A percentile compares a stretch with the other conserved stretches of the same genome.
Conservation (phyloP, 1,140 invertebrate genomes). For the Sesamia nonagrioides region DNA sequence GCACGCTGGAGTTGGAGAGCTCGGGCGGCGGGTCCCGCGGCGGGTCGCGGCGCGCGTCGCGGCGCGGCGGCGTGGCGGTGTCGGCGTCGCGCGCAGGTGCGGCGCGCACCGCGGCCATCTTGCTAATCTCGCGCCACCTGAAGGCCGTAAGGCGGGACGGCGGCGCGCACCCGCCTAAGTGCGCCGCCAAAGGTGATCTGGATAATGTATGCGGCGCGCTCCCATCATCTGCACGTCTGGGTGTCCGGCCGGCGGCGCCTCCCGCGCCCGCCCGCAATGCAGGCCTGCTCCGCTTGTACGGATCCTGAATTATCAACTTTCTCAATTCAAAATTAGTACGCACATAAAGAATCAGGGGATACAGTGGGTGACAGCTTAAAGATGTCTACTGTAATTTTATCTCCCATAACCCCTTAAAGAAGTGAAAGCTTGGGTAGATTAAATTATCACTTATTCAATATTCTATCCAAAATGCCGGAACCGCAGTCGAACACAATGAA, state of each 20-base stretch:
- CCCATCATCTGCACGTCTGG: constrained; percentile 87
- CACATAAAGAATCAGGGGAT: background rate
- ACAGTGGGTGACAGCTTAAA: background rate
- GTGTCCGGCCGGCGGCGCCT: constrained; percentile 74
- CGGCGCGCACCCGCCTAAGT: constrained; percentile 85
- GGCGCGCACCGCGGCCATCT: constrained; percentile 95
- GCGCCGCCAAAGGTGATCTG: constrained; percentile 87
- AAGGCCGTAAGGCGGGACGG: constrained; percentile 86
- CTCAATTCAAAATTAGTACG: background rate
- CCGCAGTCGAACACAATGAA: background rate
- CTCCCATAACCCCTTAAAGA: no score
- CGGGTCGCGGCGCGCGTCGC: constrained; percentile 88
- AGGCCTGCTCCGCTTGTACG: background rate
- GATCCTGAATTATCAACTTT: background rate
- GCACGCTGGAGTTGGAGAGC: constrained; percentile 76
- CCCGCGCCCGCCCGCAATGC: constrained; percentile 67
- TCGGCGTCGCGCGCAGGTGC: constrained; percentile 95
- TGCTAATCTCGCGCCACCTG: constrained; percentile 95
- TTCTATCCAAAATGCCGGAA: no score
- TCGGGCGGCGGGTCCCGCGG: constrained; percentile 88
- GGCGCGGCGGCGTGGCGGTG: constrained; percentile 89
- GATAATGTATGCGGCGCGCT: constrained; percentile 85
- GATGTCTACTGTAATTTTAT: no score
- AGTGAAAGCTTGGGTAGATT: no score
- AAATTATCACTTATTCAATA: no score